Evolutionary conservation across 2,113 vertebrate species (phyloP).

Genomic region (Caranx melampygus): DNA sequence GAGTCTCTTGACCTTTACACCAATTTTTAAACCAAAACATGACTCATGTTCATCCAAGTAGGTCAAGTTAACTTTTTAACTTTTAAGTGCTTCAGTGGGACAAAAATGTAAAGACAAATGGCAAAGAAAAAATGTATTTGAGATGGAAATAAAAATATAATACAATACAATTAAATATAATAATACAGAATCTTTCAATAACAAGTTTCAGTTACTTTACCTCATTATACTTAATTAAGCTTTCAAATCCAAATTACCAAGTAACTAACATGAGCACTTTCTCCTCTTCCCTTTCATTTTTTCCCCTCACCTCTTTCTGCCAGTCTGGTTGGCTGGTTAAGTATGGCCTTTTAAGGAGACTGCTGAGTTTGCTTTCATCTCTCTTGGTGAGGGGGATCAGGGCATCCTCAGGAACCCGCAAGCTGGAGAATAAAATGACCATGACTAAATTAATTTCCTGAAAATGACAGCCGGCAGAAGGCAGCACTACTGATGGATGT

Average conservation of each 20-base stretch:
- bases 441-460: neutral
- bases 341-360: conserved; percentile 90
- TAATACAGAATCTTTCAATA: neutral
- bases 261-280: neutral
- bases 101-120: neutral
- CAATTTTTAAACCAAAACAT: neutral
- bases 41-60: neutral
- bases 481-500: conserved; percentile 4
- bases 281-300: neutral
- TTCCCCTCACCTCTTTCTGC: conserved; percentile 88
- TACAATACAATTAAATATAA: neutral
- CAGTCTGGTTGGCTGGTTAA: conserved; percentile 87
- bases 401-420: conserved; percentile 85
- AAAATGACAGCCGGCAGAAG: neutral
- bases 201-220: neutral
- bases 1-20: neutral
- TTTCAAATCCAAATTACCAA: neutral
- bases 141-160: neutral
- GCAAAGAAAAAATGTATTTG: neutral
- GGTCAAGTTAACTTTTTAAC: neutral
- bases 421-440: conserved; percentile 75
- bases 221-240: neutral
- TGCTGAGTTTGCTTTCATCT: conserved; percentile 90
- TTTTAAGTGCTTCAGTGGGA: neutral
- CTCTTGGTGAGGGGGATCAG: conserved; percentile 89